Base-by-base conservation (phyloP, 1,140 invertebrate species). In the Sinonovacula constricta region DNA sequence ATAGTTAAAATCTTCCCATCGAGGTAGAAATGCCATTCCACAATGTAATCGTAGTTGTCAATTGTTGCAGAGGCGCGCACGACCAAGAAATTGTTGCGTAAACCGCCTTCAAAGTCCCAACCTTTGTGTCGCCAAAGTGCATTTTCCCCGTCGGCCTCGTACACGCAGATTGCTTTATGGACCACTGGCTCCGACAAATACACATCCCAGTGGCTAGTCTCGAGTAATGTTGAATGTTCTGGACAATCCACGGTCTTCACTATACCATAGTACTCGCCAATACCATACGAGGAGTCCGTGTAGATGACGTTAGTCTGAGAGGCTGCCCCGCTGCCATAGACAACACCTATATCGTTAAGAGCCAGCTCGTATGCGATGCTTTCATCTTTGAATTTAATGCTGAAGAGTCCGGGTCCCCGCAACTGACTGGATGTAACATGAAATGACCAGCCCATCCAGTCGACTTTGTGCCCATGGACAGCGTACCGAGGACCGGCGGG, bases 351-450 rank as follows among this genome's bases (percentile, higher is more conserved):
- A 33, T 86, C 85, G 30, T 85, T 80, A 22, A 85, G 54, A 14
- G 80, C 56, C 0, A 85, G 49, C 76, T 86, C 85, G 51, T 87
- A 87, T 0, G 81, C 80, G 1, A 87, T 84, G 24, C 85, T 83
- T 18, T 60, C 4, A 0, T 22, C 65, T 18, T 59, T 24, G 66
- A 77, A 77, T 12, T 53, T 49, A 26, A 77, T 68, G 28, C 31
- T 39, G 28, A 45, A 77, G 5, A 77, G 51, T 3, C 26, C 75
- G 4, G 75, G 75, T 10, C 75, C 75, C 0, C 66, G 33, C 3
- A 77, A 24, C 24, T 68, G 63, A 3, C 75, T 39, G 12, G 65
- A 59, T 18, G 65, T 77, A 10, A 68, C 66, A 22, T 33, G 12
- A 53, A 77, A 77, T 1, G n/a, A 26, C 75, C 75, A 77, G 7